Conservation (phyloP, 2,888 invertebrate genomes). For the Drosophila parthenogenetica region DNA sequence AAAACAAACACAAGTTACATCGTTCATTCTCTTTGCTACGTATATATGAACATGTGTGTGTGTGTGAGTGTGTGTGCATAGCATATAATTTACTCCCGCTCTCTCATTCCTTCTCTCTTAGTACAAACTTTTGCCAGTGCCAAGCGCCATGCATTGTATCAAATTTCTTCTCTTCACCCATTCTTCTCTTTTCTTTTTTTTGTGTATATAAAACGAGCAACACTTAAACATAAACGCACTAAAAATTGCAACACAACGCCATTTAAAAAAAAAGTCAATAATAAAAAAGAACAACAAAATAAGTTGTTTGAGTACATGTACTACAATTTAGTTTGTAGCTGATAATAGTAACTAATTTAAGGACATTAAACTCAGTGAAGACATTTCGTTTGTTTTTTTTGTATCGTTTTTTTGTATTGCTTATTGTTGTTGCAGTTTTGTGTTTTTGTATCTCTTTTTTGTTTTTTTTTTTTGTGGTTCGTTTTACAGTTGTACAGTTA, state of each 20-base stretch:
- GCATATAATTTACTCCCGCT: constrained; percentile 31
- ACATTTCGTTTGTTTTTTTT: constrained; percentile 47
- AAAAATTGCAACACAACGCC: constrained; percentile 47
- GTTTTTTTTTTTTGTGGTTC: constrained; percentile 23
- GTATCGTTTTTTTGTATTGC: constrained; percentile 57
- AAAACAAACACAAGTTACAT: constrained; percentile 42
- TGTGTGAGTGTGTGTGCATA: constrained; percentile 12
- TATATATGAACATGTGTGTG: constrained; percentile 9
- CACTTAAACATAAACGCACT: constrained; percentile 49
- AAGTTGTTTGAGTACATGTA: constrained; percentile 40
- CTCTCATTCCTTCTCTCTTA: constrained; percentile 21
- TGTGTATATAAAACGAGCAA: constrained; percentile 53
- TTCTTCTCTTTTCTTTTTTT: constrained; percentile 7
- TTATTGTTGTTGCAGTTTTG: constrained; percentile 53
- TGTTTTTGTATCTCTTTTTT: constrained; percentile 31
- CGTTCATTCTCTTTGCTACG: constrained; percentile 6
- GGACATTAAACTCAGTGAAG: constrained; percentile 61
- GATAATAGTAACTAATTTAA: constrained; percentile 51
- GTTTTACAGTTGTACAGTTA: constrained; percentile 40
- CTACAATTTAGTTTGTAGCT: constrained; percentile 38
- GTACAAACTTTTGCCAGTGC: constrained; percentile 59
- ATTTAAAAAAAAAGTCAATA: constrained; percentile 21
- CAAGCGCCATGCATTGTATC: constrained; percentile 44
- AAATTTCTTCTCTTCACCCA: constrained; percentile 19
- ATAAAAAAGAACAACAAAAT: constrained; percentile 16